Evolutionary conservation across 2,113 vertebrate genomes (phyloP).

Genomic region (Pseudonaja textilis): DNA sequence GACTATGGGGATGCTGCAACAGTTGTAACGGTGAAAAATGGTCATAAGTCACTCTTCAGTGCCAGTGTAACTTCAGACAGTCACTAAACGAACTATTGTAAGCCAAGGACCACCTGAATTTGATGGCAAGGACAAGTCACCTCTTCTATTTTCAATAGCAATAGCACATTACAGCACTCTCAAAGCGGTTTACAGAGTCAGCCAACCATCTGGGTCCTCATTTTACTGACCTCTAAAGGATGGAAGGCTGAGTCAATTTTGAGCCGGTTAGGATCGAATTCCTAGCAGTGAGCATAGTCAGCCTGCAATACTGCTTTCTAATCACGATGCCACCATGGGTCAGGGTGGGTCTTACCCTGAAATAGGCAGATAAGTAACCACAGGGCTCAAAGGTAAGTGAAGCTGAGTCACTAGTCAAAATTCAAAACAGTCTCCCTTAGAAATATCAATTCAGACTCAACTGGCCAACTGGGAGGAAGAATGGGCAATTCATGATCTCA

Average conservation of each 20-base stretch:
- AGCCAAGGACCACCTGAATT: background rate
- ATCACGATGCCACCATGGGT: too few species aligned
- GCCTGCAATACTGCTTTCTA: too few species aligned
- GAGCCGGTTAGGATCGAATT: background rate
- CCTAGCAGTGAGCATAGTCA: background rate
- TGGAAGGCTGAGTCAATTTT: background rate
- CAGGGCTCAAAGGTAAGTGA: background rate
- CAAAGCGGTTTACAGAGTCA: background rate
- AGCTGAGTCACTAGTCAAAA: background rate
- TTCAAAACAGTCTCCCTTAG: background rate
- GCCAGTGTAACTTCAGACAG: background rate
- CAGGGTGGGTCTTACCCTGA: background rate
- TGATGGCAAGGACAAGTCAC: background rate
- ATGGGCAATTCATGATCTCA: background rate
- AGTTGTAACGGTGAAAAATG: background rate
- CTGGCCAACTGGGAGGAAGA: background rate
- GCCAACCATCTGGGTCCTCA: background rate
- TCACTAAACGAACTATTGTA: background rate
- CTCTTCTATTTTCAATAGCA: background rate
- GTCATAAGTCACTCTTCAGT: background rate
- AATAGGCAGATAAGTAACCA: background rate
- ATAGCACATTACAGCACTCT: background rate
- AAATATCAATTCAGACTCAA: background rate
- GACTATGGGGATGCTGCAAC: background rate
- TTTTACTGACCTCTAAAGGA: background rate